Evolutionary conservation across 2,113 vertebrate species (phyloP), one percentile per base, ranked within the genome.

Genomic region (Mobula hypostoma): DNA sequence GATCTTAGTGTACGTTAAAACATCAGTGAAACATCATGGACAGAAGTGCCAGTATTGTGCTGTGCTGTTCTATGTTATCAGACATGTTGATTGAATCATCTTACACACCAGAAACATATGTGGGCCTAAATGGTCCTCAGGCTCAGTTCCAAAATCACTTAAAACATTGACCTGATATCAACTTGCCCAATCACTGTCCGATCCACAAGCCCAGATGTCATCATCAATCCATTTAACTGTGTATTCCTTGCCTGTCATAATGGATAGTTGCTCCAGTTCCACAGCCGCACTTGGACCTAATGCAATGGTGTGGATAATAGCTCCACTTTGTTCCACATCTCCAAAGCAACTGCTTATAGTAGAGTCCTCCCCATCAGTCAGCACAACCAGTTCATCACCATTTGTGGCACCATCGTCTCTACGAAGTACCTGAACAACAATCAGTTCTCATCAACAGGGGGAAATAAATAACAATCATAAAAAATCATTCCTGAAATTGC

Each of bases 321-420:
- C 94, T 8, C 96, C 96, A 77, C 96, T 96, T 19, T 94, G 82
- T 66, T 95, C 8, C 27, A 94, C 95, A 0, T 94, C 77, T 19
- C 24, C 82, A 58, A 95, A 78, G 91, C 97, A 97, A 11, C 82
- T 85, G 27, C 0, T 1, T 2, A 96, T 21, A 21, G 56, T 27
- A 19, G 68, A 11, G 27, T 96, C 95, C 12, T 94, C 92, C 29
- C 97, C 96, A 56, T 95, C 95, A 11, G 96, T 96, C 85, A 96
- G 95, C 77, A 97, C 94, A 83, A 97, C 95, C 0, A 97, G 95
- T 95, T 96, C 95, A 94, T 96, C 95, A 82, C 97, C 96, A 11
- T 94, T 63, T 92, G 94, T 94, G 79, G 94, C 94, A 76, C 94
- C 72, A n/a, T 95, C 94, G 94, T 95, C 94, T 7, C 72, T 93